These are phyloP conservation scores for Euclidia mi DNA, from an alignment of 2,888 invertebrate species.

Conservation along the genomic window DNA sequence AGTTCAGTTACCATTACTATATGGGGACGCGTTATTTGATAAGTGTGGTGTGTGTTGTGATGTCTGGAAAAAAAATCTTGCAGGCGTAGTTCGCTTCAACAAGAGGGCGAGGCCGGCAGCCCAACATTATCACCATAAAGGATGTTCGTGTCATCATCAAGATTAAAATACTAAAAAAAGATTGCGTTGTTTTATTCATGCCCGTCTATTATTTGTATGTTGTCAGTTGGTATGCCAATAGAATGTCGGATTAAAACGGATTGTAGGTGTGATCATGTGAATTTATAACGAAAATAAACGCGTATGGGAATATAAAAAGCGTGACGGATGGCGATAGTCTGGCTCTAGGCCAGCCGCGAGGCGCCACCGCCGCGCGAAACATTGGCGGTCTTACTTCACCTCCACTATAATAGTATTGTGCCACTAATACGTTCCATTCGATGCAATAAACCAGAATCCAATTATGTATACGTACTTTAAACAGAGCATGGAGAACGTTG, in stretches of 20 bases:
- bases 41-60: conserved; percentile 18
- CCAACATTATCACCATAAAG: conserved; percentile 1
- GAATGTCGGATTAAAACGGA: conserved; percentile 30
- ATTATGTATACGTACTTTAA: too few relatives aligned
- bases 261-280: conserved; percentile 46
- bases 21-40: not conserved
- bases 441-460: too few relatives aligned
- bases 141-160: conserved; percentile 19
- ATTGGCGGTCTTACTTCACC: not conserved
- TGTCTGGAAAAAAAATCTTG: conserved; percentile 23
- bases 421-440: too few relatives aligned
- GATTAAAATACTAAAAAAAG: conserved; percentile 13
- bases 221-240: conserved; percentile 23
- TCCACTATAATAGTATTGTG: not conserved
- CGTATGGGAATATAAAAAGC: conserved; percentile 40
- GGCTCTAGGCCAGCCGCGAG: conserved; percentile 46
- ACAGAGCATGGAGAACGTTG: too few relatives aligned
- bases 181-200: conserved; percentile 9
- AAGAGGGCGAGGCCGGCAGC: conserved; percentile 2
- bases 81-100: conserved; percentile 33
- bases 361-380: conserved; percentile 19
- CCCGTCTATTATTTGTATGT: conserved; percentile 1
- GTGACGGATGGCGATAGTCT: conserved; percentile 46
- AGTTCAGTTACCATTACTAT: conserved; percentile 20
- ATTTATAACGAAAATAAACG: conserved; percentile 57